Base-by-base conservation (phyloP, 2,797 vertebrate genomes). In the Chromobotia macracanthus region DNA sequence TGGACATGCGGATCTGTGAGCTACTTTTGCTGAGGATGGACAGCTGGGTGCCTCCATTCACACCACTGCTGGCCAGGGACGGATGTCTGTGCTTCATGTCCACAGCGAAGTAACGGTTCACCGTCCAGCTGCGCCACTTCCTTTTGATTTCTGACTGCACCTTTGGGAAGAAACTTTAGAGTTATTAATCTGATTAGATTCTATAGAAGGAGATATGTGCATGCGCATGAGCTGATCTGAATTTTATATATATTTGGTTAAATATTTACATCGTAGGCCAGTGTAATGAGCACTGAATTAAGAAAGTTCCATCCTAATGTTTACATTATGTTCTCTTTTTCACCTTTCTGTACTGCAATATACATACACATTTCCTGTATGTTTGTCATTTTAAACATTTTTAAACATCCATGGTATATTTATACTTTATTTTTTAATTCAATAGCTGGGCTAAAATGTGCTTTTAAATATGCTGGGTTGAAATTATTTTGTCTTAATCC, bases 11-110 rank as follows among this genome's bases (percentile, higher is more conserved):
- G 87, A 99, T 98, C 95, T 99, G 98, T 56, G 97, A 99, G 94
- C 97, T 99, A 96, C 98, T 99, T 93, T 99, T 99, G 96, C 97
- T 99, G 88, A 99, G 95, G 91, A 99, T 98, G 87, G 98, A 99
- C 87, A 99, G 94, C 89, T 99, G 97, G 31, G 97, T 98, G 80
- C 97, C 97, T 74, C 97, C 97, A 35, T 99, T 99, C 89, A 96
- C 96, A 28, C 97, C 97, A 41, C 97, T 99, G 95, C 97, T 99
- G 84, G 96, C 97, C 94, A 99, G 89, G 23, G 97, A 99, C 0
- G 97, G 97, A 81, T 99, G 97, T 75, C 97, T 94, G 87, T 97
- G 93, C 89, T 98, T 99, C 95, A 98, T 96, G 92, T 99, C 97
- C 95, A 98, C 95, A 83, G 96, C 94, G 91, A 99, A 99, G 91